A percentile compares a stretch with the other conserved stretches of the same genome.
Conservation (phyloP, 2,113 vertebrate genomes). For the Lontra canadensis region DNA sequence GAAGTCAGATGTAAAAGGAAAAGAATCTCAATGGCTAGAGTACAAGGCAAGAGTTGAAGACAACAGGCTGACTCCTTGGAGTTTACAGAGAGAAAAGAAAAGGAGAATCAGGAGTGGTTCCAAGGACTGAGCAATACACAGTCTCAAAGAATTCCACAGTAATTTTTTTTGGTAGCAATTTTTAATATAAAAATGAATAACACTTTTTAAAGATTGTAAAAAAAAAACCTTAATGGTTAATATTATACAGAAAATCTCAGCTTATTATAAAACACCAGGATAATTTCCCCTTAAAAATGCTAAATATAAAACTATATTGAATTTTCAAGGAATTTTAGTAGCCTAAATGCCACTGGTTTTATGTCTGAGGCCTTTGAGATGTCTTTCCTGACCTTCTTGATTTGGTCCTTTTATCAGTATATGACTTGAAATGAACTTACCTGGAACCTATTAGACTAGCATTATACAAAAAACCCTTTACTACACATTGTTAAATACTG, state of each 20-base stretch:
- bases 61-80: background rate
- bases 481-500: background rate
- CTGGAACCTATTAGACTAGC: background rate
- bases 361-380: background rate
- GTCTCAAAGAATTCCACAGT: background rate
- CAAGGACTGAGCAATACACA: background rate
- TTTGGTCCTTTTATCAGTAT: background rate
- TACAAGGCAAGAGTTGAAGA: background rate
- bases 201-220: background rate
- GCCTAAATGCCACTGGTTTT: background rate
- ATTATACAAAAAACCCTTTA: background rate
- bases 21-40: background rate
- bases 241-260: background rate
- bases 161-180: background rate
- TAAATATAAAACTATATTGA: background rate
- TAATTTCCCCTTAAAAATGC: conserved; percentile 26
- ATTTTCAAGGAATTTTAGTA: background rate
- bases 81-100: background rate
- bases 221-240: background rate
- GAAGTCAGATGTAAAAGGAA: background rate
- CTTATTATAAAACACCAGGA: background rate
- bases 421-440: background rate
- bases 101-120: background rate
- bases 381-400: background rate
- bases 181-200: background rate